Conservation (phyloP, 2,888 invertebrate genomes). For the Bombylius discolor region DNA sequence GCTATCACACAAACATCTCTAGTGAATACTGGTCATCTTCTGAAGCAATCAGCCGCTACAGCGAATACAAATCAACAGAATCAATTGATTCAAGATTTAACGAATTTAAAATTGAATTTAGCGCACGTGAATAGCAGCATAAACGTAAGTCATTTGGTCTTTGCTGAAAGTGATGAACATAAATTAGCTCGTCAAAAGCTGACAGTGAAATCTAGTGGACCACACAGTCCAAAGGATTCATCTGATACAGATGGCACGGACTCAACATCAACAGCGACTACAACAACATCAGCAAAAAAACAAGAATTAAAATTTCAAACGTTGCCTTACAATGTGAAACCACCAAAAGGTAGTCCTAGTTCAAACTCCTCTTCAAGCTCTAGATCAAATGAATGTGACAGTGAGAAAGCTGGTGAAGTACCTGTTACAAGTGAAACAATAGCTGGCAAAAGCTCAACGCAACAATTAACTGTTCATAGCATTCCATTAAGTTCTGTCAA, state of each 20-base stretch:
- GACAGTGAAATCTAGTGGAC: slow-evolving; percentile 11
- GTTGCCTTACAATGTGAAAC: slow-evolving; percentile 70
- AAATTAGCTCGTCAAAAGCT: slow-evolving; percentile 35
- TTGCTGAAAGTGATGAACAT: slow-evolving; percentile 43
- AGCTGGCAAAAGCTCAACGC: slow-evolving; percentile 25
- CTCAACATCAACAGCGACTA: slow-evolving; percentile 27
- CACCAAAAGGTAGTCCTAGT: slow-evolving; percentile 16
- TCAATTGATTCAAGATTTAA: slow-evolving; percentile 34
- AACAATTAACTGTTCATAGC: slow-evolving; percentile 43
- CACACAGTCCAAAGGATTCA: slow-evolving; percentile 4
- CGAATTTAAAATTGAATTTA: slow-evolving; percentile 28
- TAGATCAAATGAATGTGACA: slow-evolving; percentile 20
- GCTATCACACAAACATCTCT: slow-evolving; percentile 35
- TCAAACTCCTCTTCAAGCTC: slow-evolving; percentile 6
- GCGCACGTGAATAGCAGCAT: slow-evolving; percentile 35
- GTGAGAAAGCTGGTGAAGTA: slow-evolving; percentile 21
- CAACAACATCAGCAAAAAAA: slow-evolving; percentile 43
- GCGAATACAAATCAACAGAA: slow-evolving; percentile 34
- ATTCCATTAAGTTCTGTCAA: slow-evolving; percentile 39
- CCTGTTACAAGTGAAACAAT: slow-evolving; percentile 24
- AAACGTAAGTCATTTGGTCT: slow-evolving; percentile 41
- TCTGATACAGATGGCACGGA: slow-evolving; percentile 2
- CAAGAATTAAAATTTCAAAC: slow-evolving; percentile 87
- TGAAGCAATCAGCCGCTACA: slow-evolving; percentile 31
- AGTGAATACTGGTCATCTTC: slow-evolving; percentile 26